These are phyloP conservation scores for Iselma pallidipennis DNA, from an alignment of 2,888 invertebrate species.

Conservation along the genomic window DNA sequence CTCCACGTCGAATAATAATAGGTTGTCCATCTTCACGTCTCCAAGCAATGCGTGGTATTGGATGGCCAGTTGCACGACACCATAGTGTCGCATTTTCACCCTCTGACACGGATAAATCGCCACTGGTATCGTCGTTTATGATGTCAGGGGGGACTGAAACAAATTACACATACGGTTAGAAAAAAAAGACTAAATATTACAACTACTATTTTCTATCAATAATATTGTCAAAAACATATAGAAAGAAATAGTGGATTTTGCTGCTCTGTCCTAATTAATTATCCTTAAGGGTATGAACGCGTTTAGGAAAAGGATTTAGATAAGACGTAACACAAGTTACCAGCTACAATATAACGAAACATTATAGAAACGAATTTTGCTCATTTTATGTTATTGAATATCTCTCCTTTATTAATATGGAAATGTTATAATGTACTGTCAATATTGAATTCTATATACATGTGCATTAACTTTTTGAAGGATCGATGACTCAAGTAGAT, in stretches of 20 bases:
- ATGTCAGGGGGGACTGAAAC: conserved; percentile 79
- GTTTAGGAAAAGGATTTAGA: neutral
- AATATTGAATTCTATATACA: neutral
- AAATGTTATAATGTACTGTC: no score
- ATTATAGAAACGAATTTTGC: no score
- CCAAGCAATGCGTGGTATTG: conserved; percentile 68
- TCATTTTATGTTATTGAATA: no score
- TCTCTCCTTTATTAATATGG: no score
- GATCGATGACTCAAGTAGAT: neutral
- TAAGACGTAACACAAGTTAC: neutral
- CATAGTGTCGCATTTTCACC: conserved; percentile 74
- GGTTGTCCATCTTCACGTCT: conserved; percentile 63
- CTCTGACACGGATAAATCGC: conserved; percentile 73
- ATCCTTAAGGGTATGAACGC: neutral
- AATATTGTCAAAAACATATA: neutral
- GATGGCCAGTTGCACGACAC: conserved; percentile 75
- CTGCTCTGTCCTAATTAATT: no score
- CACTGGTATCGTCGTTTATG: conserved; percentile 74
- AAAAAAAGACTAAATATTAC: conserved; percentile 2
- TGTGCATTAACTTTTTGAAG: neutral
- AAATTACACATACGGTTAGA: conserved; percentile 9
- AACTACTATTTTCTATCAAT: neutral
- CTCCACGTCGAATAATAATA: conserved; percentile 55
- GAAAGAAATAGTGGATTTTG: no score
- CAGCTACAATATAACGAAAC: no score